A percentile compares a stretch with the other conserved stretches of the same genome.
phyloP scores from a whole-genome alignment of 2,888 invertebrate genomes.

The Aphidoletes aphidimyza region DNA sequence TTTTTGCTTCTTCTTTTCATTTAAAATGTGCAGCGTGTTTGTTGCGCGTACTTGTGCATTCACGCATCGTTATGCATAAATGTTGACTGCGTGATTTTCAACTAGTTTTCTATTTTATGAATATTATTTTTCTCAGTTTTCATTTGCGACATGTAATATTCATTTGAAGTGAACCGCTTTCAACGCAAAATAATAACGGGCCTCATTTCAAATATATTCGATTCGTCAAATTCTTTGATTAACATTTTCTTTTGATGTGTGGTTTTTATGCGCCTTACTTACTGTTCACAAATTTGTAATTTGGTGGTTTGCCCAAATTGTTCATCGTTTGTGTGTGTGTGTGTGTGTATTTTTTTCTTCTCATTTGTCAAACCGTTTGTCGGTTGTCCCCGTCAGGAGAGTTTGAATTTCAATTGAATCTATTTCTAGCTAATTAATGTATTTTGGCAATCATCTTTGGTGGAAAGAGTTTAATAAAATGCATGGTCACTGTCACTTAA shows the following conservation, averaged over 20 bases:
- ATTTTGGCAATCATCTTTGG: conserved; percentile 6
- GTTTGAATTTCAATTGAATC: conserved; percentile 17
- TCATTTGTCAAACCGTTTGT: background rate
- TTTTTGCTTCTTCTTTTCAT: no score
- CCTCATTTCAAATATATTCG: conserved; percentile 39
- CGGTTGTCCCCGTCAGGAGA: background rate
- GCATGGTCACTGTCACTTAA: no score
- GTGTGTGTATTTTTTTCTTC: background rate
- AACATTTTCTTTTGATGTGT: conserved; percentile 44
- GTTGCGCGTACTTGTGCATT: no score
- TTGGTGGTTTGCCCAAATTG: background rate
- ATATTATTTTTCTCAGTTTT: background rate
- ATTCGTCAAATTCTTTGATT: conserved; percentile 53
- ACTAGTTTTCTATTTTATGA: background rate
- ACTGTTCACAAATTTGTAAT: background rate
- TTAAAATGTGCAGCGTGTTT: no score
- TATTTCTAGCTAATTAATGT: background rate
- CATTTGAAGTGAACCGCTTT: background rate
- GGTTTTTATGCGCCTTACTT: background rate
- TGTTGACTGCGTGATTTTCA: background rate
- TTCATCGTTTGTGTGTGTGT: background rate
- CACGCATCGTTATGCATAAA: background rate
- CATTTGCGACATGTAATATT: background rate
- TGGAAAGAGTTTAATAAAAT: background rate
- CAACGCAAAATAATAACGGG: background rate